phyloP scores from a whole-genome alignment of 2,113 vertebrate genomes.

The Psophia crepitans region DNA sequence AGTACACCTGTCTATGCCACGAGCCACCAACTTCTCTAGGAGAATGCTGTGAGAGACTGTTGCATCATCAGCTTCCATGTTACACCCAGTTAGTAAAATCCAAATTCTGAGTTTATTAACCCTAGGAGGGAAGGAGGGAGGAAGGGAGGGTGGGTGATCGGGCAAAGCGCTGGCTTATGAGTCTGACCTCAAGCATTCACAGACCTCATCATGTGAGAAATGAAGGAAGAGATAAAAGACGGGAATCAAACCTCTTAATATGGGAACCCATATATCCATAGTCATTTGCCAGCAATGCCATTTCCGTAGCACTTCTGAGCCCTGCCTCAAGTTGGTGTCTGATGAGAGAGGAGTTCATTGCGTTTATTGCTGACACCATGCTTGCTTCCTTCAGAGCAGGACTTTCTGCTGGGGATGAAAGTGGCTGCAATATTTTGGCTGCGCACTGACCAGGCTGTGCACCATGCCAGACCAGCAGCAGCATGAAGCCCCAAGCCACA shows the following conservation, averaged over 20 bases:
- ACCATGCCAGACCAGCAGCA: not conserved
- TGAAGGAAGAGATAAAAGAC: not conserved
- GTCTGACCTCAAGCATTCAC: not conserved
- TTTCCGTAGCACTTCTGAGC: not conserved
- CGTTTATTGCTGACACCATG: fast-evolving
- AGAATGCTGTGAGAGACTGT: too few species aligned
- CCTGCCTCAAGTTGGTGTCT: not conserved
- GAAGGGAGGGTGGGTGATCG: not conserved
- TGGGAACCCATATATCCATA: not conserved
- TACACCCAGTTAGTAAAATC: not conserved
- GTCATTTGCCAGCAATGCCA: not conserved
- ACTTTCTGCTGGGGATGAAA: not conserved
- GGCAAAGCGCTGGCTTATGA: not conserved
- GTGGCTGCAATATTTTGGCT: not conserved
- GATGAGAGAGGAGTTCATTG: not conserved
- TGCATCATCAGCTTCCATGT: not conserved
- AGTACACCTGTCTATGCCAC: too few species aligned
- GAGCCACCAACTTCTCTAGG: too few species aligned
- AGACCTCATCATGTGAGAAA: not conserved
- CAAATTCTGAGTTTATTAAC: too few species aligned
- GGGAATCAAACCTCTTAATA: not conserved
- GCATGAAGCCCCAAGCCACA: not conserved
- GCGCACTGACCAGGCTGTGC: not conserved
- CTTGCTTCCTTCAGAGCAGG: not conserved
- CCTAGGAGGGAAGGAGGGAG: not conserved